Evolutionary conservation across 2,797 vertebrate species (phyloP).

Genomic region (Psittacula derbiana): DNA sequence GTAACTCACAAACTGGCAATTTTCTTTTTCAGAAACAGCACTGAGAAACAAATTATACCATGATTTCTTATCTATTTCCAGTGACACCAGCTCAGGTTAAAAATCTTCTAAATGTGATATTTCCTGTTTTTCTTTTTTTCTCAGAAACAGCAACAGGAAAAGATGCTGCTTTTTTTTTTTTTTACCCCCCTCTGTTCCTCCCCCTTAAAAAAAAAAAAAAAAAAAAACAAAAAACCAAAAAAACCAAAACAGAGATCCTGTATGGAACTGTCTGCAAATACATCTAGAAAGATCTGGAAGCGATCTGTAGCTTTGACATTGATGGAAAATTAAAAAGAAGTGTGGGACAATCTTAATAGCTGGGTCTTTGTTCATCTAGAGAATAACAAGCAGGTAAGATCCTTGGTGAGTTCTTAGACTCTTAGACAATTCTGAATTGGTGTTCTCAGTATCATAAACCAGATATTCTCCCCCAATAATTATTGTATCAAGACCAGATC

Average conservation of each 20-base stretch:
- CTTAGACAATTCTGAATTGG: neutral
- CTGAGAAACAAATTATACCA: neutral
- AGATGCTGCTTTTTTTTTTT: rapidly evolving
- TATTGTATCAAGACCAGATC: neutral
- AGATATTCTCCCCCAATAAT: neutral
- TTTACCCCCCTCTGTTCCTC: neutral
- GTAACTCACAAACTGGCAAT: slow-evolving; percentile 3
- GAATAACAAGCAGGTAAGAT: neutral
- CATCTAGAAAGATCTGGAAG: neutral
- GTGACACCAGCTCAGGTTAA: neutral
- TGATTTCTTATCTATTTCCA: slow-evolving; percentile 1
- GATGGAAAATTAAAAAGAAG: neutral
- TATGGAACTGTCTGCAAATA: neutral
- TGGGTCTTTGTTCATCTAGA: neutral
- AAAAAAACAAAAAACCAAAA: neutral
- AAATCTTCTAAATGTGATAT: neutral
- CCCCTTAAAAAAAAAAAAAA: neutral
- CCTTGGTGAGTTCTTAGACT: neutral
- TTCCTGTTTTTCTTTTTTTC: neutral
- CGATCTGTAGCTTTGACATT: neutral
- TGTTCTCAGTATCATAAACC: neutral
- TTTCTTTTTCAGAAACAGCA: slow-evolving; percentile 19
- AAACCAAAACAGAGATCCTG: neutral
- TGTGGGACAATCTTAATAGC: neutral
- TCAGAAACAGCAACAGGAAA: neutral